Evolutionary conservation across 2,113 vertebrate genomes (phyloP).

Genomic region (Pseudois nayaur): DNA sequence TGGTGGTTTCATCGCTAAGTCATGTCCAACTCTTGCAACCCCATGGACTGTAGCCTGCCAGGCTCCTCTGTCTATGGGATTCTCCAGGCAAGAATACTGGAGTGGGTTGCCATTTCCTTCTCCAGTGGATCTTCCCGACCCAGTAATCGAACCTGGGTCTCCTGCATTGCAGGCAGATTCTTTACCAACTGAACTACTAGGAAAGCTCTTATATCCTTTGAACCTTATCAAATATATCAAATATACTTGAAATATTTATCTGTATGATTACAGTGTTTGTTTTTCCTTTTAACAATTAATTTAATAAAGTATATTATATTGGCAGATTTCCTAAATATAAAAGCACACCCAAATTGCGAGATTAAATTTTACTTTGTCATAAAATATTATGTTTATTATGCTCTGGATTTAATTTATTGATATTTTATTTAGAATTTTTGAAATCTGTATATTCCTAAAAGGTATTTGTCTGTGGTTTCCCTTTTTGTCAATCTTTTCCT

Average conservation of each 20-base stretch:
- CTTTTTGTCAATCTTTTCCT: not conserved
- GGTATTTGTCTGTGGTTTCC: not conserved
- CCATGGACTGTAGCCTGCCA: not conserved
- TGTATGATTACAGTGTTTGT: not conserved
- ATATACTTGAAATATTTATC: not conserved
- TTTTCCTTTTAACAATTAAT: conserved; percentile 2
- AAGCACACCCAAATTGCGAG: not conserved
- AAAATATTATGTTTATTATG: not conserved
- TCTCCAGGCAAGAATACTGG: not conserved
- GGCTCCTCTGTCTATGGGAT: not conserved
- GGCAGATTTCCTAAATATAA: not conserved
- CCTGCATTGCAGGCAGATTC: not conserved
- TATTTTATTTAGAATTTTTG: not conserved
- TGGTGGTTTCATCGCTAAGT: not conserved
- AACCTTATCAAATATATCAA: not conserved
- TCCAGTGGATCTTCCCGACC: not conserved
- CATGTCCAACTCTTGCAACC: not conserved
- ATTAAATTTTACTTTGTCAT: conserved; percentile 23
- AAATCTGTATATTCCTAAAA: not conserved
- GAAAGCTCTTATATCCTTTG: not conserved
- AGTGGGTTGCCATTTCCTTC: not conserved
- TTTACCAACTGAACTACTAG: not conserved
- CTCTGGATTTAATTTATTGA: not conserved
- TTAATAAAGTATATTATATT: not conserved
- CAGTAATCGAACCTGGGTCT: not conserved